Percentiles rank a stretch among this genome's conserved stretches.
phyloP scores from a whole-genome alignment of 2,888 invertebrate genomes.

The Acrobasis suavella region DNA sequence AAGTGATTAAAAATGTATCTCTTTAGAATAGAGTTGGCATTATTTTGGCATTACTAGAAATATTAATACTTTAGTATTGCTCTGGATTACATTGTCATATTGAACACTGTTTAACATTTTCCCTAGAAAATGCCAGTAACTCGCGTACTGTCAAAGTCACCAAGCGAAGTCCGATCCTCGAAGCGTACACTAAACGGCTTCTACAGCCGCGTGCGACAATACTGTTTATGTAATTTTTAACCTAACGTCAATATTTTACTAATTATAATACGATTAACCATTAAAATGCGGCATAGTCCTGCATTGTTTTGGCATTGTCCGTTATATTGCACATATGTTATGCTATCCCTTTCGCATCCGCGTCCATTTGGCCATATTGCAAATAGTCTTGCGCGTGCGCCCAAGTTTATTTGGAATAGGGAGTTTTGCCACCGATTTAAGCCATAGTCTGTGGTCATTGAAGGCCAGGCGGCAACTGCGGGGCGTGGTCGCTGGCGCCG shows the following conservation, averaged over 20 bases:
- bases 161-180: constrained; percentile 66
- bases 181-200: constrained; percentile 66
- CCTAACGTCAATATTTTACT: constrained; percentile 81
- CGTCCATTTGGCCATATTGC: constrained; percentile 42
- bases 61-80: constrained; percentile 82
- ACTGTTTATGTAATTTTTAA: constrained; percentile 77
- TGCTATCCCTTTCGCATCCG: constrained; percentile 56
- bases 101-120: constrained; percentile 72
- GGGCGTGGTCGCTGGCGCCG: constrained; percentile 65
- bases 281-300: constrained; percentile 64
- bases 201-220: constrained; percentile 69
- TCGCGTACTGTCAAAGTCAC: constrained; percentile 47
- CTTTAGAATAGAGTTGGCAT: constrained; percentile 80
- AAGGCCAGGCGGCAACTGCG: constrained; percentile 77
- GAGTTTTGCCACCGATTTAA: constrained; percentile 52
- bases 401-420: constrained; percentile 41
- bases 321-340: constrained; percentile 71
- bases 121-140: constrained; percentile 56
- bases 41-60: constrained; percentile 81
- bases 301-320: constrained; percentile 77
- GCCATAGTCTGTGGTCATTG: constrained; percentile 80
- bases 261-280: constrained; percentile 77
- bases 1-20: constrained; percentile 73
- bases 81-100: constrained; percentile 80
- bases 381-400: constrained; percentile 32